Evolutionary conservation across 2,113 vertebrate species (phyloP).

Genomic region (Nycticebus coucang): DNA sequence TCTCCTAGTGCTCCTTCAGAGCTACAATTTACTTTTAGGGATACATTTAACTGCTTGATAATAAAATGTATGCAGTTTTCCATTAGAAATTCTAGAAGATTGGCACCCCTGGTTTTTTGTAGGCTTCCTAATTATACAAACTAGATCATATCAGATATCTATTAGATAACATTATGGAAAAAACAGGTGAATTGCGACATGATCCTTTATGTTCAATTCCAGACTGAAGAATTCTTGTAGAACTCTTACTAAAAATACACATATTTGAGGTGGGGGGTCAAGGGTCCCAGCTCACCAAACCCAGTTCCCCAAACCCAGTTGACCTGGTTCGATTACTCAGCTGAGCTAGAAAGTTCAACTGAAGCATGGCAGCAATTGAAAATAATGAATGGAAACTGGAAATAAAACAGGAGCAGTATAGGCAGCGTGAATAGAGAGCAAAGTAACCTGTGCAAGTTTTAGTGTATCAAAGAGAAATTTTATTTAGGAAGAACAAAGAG

Average conservation of each 20-base stretch:
- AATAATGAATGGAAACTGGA: too few species aligned
- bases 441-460: too few species aligned
- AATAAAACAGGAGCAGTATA: too few species aligned
- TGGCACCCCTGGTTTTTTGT: conserved; percentile 19
- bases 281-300: too few species aligned
- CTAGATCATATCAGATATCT: background rate
- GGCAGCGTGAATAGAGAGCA: too few species aligned
- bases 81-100: background rate
- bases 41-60: background rate
- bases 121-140: background rate
- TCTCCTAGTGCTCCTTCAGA: background rate
- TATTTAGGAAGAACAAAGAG: too few species aligned
- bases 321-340: too few species aligned
- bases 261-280: background rate
- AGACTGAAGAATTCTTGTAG: background rate
- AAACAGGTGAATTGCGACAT: background rate
- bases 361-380: too few species aligned
- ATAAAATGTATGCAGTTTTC: conserved; percentile 5
- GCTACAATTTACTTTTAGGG: conserved; percentile 8
- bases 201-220: background rate
- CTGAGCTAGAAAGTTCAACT: too few species aligned
- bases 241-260: conserved; percentile 7
- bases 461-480: too few species aligned
- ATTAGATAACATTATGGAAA: background rate
- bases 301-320: too few species aligned